These are phyloP conservation scores for Chelonoidis abingdonii DNA, from an alignment of 2,113 vertebrate genomes.

Conservation along the genomic window DNA sequence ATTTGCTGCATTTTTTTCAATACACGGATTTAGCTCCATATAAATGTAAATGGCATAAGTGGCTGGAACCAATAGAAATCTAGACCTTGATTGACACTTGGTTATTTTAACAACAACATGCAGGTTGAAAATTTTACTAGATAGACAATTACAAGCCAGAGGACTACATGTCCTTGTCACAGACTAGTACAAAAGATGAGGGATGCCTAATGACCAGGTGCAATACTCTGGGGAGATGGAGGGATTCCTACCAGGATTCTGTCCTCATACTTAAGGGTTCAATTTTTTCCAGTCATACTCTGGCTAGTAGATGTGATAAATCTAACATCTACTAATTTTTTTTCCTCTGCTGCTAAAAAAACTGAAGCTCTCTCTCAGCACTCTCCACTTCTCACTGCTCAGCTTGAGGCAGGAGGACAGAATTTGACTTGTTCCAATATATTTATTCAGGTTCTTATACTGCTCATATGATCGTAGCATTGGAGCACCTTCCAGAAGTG, in stretches of 20 bases:
- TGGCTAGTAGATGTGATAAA: neutral
- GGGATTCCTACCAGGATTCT: neutral
- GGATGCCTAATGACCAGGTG: neutral
- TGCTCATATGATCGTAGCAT: neutral
- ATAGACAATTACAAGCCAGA: neutral
- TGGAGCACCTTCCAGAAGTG: rapidly evolving
- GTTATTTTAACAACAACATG: neutral
- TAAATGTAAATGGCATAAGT: neutral
- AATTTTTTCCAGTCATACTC: neutral
- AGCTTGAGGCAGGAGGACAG: neutral
- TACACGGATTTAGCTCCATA: neutral
- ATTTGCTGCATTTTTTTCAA: neutral
- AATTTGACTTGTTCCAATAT: neutral
- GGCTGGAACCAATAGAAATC: neutral
- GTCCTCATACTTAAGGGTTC: neutral
- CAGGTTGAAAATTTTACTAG: neutral
- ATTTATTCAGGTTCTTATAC: neutral
- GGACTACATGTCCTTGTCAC: neutral
- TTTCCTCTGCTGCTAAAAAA: neutral
- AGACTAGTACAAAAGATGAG: neutral
- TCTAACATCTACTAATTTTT: neutral
- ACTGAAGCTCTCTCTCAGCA: neutral
- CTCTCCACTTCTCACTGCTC: neutral
- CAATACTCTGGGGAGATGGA: neutral
- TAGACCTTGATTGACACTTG: neutral